Percentiles rank a stretch among this genome's conserved stretches.
These are phyloP conservation scores for Triplophysa bombifrons DNA, from an alignment of 2,797 vertebrate species.

Conservation along the genomic window DNA sequence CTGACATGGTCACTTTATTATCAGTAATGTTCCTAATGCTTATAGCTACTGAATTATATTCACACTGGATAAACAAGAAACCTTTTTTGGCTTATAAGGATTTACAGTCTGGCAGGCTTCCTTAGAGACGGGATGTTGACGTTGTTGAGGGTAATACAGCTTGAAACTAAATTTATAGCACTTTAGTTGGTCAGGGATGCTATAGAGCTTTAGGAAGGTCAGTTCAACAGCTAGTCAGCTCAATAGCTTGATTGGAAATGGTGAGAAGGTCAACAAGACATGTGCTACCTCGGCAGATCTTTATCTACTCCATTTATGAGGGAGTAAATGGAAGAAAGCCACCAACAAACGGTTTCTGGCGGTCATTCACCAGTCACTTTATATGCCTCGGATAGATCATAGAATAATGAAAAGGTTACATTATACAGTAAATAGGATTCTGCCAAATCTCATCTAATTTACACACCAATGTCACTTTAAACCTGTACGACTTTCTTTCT, in stretches of 20 bases:
- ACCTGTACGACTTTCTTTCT: no score
- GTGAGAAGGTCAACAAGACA: constrained; percentile 67
- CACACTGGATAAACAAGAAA: neutral
- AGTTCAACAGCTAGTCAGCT: constrained; percentile 57
- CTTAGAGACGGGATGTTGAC: constrained; percentile 51
- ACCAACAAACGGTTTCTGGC: constrained; percentile 35
- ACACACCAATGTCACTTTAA: no score
- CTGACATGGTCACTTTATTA: neutral
- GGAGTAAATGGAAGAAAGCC: constrained; percentile 53
- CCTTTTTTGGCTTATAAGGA: constrained; percentile 37
- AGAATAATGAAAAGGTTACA: no score
- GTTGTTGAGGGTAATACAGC: constrained; percentile 66
- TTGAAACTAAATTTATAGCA: constrained; percentile 75
- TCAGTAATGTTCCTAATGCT: neutral
- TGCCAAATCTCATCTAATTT: no score
- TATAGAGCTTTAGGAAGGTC: constrained; percentile 67
- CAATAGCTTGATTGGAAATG: constrained; percentile 58
- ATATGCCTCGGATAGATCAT: no score
- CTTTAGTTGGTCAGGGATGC: constrained; percentile 64
- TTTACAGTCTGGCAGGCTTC: constrained; percentile 45
- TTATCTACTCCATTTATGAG: constrained; percentile 70
- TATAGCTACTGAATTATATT: neutral
- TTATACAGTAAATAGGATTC: no score
- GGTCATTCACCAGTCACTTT: no score
- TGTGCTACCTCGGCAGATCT: constrained; percentile 76